Evolutionary conservation across 2,888 invertebrate species (phyloP).

Genomic region (Synanthedon myopaeformis): DNA sequence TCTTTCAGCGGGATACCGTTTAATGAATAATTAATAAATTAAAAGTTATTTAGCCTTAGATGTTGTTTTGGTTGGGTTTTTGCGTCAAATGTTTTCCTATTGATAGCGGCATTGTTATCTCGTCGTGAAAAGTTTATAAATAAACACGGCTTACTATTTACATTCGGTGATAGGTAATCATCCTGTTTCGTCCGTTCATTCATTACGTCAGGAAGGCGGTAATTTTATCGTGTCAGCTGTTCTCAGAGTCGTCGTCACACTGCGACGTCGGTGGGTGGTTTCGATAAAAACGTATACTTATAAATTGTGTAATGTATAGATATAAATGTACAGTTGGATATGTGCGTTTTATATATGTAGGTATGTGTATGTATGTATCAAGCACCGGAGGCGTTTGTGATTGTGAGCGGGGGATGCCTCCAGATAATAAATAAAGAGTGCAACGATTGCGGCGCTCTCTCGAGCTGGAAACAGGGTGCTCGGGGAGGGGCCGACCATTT

Average conservation of each 20-base stretch:
- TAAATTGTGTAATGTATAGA: no score
- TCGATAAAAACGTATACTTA: slow-evolving; percentile 9
- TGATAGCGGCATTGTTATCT: background rate
- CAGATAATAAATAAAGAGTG: slow-evolving; percentile 69
- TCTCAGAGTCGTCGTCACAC: slow-evolving; percentile 13
- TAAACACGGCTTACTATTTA: slow-evolving; percentile 3
- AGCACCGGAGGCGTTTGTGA: slow-evolving; percentile 4
- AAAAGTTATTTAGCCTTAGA: no score
- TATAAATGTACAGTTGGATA: slow-evolving; percentile 2
- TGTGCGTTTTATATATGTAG: slow-evolving; percentile 2
- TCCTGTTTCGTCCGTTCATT: slow-evolving; percentile 32
- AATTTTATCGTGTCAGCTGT: slow-evolving; percentile 41
- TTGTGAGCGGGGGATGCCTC: slow-evolving; percentile 39
- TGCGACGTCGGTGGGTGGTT: slow-evolving; percentile 15
- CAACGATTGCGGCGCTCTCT: slow-evolving; percentile 65
- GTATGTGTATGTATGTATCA: slow-evolving; percentile 3
- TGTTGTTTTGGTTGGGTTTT: slow-evolving; percentile 7
- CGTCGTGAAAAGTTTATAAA: slow-evolving; percentile 8
- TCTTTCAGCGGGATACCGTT: no score
- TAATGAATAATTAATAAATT: no score
- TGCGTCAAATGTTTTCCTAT: background rate
- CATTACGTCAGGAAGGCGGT: slow-evolving; percentile 36
- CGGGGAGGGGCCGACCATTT: slow-evolving; percentile 66
- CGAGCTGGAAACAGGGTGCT: slow-evolving; percentile 50
- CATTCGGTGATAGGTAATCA: slow-evolving; percentile 13